Percentiles rank a stretch among this genome's conserved stretches.
These are phyloP conservation scores for Lipotes vexillifer DNA, from an alignment of 2,113 vertebrate species.

Conservation along the genomic window DNA sequence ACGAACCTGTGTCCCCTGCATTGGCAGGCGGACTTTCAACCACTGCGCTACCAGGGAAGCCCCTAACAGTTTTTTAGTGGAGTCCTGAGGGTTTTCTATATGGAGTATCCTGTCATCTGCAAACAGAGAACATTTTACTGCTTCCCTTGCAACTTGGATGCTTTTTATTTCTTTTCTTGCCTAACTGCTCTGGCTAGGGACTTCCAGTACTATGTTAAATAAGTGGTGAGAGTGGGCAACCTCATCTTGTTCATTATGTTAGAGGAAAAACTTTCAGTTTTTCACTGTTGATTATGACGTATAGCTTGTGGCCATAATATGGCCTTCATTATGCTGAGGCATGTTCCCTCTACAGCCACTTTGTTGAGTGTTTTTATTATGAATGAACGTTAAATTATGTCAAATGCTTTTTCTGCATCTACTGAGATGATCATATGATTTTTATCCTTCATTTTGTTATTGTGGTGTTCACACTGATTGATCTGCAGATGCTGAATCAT, in stretches of 20 bases:
- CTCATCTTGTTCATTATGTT: neutral
- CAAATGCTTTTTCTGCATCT: neutral
- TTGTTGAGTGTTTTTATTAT: neutral
- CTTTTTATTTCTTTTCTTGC: neutral
- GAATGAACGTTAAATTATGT: neutral
- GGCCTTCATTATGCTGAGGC: neutral
- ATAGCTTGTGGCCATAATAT: neutral
- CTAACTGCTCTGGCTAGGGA: neutral
- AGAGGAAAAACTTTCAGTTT: neutral
- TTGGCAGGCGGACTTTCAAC: too few relatives aligned
- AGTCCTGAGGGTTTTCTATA: neutral
- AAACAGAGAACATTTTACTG: neutral
- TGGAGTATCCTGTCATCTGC: neutral
- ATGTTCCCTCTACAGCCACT: neutral
- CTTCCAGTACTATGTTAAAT: neutral
- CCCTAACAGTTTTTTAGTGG: neutral
- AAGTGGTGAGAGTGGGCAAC: neutral
- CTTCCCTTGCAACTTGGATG: neutral
- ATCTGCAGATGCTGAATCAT: neutral
- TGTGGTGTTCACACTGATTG: neutral
- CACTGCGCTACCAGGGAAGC: too few relatives aligned
- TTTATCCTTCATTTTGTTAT: neutral
- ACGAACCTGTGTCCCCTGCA: too few relatives aligned
- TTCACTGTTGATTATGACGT: neutral
- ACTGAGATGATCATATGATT: neutral